phyloP scores from a whole-genome alignment of 2,888 invertebrate genomes.

The Thera britannica region DNA sequence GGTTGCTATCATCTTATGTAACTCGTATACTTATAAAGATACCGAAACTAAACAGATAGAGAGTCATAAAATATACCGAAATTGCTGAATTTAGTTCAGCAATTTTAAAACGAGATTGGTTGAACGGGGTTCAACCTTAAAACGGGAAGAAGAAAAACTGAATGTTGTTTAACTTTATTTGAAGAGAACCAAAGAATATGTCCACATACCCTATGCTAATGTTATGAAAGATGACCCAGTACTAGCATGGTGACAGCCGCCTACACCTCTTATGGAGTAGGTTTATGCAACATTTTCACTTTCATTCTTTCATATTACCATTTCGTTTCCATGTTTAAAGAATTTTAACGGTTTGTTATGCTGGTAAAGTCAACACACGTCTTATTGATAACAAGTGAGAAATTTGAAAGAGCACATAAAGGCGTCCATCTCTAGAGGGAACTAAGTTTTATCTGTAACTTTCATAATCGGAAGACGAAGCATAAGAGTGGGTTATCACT shows the following conservation, averaged over 20 bases:
- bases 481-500: no score
- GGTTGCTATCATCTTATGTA: no score
- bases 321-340: constrained; percentile 10
- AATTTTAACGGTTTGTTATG: background rate
- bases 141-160: background rate
- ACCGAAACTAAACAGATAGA: no score
- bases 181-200: constrained; percentile 30
- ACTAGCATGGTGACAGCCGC: constrained; percentile 23
- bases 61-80: no score
- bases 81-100: no score
- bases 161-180: background rate
- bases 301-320: constrained; percentile 18
- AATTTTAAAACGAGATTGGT: no score
- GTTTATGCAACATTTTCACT: constrained; percentile 31
- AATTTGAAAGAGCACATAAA: background rate
- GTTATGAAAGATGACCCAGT: constrained; percentile 35
- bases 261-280: constrained; percentile 20
- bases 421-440: no score
- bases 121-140: background rate
- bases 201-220: constrained; percentile 28
- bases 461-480: no score
- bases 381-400: background rate
- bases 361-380: background rate
- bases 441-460: no score
- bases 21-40: no score